phyloP scores from a whole-genome alignment of 2,113 vertebrate species.

The Xenopus laevis region DNA sequence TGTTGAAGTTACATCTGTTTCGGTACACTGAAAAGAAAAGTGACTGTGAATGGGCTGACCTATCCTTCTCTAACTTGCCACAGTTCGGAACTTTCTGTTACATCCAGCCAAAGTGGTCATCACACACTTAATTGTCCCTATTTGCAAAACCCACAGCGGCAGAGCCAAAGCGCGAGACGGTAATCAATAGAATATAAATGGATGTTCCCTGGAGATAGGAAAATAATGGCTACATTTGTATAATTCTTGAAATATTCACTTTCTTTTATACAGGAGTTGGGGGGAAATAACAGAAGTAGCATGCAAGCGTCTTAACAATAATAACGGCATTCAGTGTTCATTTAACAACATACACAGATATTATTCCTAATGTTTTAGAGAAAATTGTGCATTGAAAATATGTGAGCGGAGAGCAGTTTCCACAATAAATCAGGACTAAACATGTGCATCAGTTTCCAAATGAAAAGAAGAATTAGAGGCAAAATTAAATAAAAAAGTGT shows the following conservation, averaged over 20 bases:
- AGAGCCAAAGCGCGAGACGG: slow-evolving; percentile 27
- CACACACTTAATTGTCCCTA: slow-evolving; percentile 35
- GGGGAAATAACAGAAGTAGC: slow-evolving; percentile 5
- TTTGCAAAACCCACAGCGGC: slow-evolving; percentile 41
- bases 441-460: no score
- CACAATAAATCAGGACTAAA: background rate
- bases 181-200: slow-evolving; percentile 44
- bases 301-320: slow-evolving; percentile 13
- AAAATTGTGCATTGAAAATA: slow-evolving; percentile 6
- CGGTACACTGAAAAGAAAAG: slow-evolving; percentile 14
- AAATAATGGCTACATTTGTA: slow-evolving; percentile 16
- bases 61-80: slow-evolving; percentile 21
- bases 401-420: background rate
- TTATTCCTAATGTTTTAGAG: slow-evolving; percentile 4
- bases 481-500: no score
- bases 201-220: slow-evolving; percentile 37
- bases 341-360: slow-evolving; percentile 11
- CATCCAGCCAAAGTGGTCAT: slow-evolving; percentile 23
- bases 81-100: slow-evolving; percentile 29
- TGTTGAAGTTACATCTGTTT: slow-evolving; percentile 10
- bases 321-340: slow-evolving; percentile 5
- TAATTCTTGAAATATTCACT: slow-evolving; percentile 37
- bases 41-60: slow-evolving; percentile 26
- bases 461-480: no score
- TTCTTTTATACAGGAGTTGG: slow-evolving; percentile 14